phyloP scores from a whole-genome alignment of 2,797 vertebrate species.

The Chelon labrosus region DNA sequence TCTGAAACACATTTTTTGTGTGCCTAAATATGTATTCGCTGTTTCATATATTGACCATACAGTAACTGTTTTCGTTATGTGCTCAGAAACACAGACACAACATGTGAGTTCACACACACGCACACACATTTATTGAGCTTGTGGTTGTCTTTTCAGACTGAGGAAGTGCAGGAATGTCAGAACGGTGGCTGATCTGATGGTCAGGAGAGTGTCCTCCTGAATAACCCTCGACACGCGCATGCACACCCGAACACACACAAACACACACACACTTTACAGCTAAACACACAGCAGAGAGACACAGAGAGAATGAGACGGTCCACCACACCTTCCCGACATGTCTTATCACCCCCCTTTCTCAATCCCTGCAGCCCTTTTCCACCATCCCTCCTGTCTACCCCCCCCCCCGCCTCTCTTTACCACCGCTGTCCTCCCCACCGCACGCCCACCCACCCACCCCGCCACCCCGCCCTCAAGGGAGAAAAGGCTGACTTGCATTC shows the following conservation, averaged over 20 bases:
- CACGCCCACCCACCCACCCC: conserved; percentile 5
- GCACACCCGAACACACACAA: conserved; percentile 35
- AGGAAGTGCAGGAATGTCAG: conserved; percentile 81
- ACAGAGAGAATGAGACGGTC: conserved; percentile 44
- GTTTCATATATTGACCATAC: conserved; percentile 27
- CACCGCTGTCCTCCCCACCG: conserved; percentile 50
- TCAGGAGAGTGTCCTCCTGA: conserved; percentile 77
- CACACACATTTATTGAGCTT: conserved; percentile 50
- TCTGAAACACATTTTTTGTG: conserved; percentile 45
- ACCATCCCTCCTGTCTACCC: conserved; percentile 46
- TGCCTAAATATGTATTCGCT: conserved; percentile 13
- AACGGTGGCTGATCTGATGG: conserved; percentile 80
- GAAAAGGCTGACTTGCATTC: conserved; percentile 84
- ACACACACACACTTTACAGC: conserved; percentile 42
- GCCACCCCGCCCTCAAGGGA: conserved; percentile 68
- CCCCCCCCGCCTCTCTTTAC: conserved; percentile 5
- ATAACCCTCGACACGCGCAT: conserved; percentile 62
- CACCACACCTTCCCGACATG: conserved; percentile 68
- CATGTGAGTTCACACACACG: neutral
- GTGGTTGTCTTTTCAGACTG: conserved; percentile 67
- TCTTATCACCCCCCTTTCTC: conserved; percentile 57
- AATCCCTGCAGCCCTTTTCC: conserved; percentile 51
- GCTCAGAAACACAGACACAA: neutral
- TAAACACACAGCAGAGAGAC: conserved; percentile 63
- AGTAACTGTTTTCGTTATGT: conserved; percentile 22